Conservation (phyloP, 2,888 invertebrate species). For the Scaptomyza polygonia region DNA sequence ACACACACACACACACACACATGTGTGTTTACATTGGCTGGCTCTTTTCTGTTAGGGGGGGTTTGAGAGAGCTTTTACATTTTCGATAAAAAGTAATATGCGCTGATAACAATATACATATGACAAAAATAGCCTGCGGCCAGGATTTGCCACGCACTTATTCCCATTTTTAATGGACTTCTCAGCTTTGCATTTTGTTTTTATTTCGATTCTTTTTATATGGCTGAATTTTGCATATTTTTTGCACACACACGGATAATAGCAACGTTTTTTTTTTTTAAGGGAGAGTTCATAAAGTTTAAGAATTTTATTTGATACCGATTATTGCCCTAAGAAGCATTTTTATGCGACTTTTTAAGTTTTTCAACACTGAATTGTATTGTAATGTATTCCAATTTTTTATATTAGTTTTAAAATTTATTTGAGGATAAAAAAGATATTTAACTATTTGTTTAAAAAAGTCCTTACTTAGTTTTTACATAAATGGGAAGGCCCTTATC, state of each 20-base stretch:
- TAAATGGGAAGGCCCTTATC: too few species aligned
- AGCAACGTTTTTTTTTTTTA: not conserved
- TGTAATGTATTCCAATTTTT: too few species aligned
- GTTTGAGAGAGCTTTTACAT: conserved; percentile 54
- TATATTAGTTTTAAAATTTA: too few species aligned
- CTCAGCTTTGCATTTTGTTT: conserved; percentile 14
- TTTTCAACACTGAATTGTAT: too few species aligned
- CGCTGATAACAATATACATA: conserved; percentile 68
- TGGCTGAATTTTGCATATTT: conserved; percentile 33
- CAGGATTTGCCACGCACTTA: conserved; percentile 79
- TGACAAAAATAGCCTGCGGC: conserved; percentile 68
- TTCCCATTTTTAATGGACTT: conserved; percentile 78
- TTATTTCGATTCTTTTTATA: conserved; percentile 24
- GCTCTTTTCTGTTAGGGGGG: not conserved
- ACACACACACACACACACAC: conserved; percentile 12
- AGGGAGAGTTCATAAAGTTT: too few species aligned
- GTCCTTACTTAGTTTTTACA: too few species aligned
- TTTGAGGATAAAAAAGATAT: too few species aligned
- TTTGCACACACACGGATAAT: conserved; percentile 21
- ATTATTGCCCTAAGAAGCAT: too few species aligned
- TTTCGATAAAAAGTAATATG: conserved; percentile 73
- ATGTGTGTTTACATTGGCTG: conserved; percentile 64
- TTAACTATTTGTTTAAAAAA: too few species aligned
- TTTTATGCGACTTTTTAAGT: too few species aligned
- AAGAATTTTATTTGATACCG: too few species aligned